Percentiles rank a stretch among this genome's conserved stretches.
phyloP scores from a whole-genome alignment of 2,113 vertebrate species.

The Coturnix japonica region DNA sequence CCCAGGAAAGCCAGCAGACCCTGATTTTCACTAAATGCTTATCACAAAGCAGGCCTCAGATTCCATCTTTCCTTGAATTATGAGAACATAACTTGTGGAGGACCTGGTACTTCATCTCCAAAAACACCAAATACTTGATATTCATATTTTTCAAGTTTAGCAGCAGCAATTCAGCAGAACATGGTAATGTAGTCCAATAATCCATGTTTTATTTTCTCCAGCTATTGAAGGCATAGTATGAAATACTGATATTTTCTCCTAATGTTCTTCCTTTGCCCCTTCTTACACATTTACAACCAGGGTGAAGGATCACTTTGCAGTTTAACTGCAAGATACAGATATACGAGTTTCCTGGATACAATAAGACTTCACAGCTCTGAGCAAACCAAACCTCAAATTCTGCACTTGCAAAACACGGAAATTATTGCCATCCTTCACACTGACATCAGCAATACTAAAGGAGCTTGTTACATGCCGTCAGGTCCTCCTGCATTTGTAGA shows the following conservation, averaged over 20 bases:
- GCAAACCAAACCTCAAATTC: not conserved
- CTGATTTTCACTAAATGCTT: not conserved
- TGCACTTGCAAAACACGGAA: not conserved
- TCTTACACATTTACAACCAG: slow-evolving; percentile 1
- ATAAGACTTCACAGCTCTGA: not conserved
- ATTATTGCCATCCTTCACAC: not conserved
- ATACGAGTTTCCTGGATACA: not conserved
- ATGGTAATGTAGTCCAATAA: not conserved
- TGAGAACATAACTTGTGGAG: not conserved
- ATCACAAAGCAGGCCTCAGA: not conserved
- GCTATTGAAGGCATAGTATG: not conserved
- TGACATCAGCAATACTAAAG: not conserved
- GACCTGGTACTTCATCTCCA: not conserved
- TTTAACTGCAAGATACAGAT: not conserved
- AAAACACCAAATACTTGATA: slow-evolving; percentile 11
- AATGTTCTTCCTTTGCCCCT: not conserved
- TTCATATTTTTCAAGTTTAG: slow-evolving; percentile 1
- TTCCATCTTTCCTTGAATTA: not conserved
- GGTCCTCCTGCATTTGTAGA: not conserved
- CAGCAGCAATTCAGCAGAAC: slow-evolving; percentile 23
- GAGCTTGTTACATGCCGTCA: not conserved
- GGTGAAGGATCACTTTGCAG: slow-evolving; percentile 8
- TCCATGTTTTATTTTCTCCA: slow-evolving; percentile 9
- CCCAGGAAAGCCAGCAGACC: not conserved
- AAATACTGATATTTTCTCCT: slow-evolving; percentile 34